Base-by-base conservation (phyloP, 2,888 invertebrate genomes). In the Sinhomidia bicolor region DNA sequence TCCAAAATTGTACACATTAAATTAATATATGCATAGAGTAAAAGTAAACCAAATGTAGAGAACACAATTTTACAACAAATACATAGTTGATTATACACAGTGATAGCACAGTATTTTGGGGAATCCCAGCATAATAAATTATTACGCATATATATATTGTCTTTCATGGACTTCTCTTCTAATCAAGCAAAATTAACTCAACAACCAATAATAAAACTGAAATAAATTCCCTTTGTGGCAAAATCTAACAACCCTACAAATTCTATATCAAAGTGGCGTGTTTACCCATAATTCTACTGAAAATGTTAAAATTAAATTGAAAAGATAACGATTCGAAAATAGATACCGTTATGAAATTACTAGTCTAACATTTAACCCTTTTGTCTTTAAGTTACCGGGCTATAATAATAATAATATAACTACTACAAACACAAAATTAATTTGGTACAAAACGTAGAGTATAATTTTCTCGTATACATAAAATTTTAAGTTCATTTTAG, bases 71-170 rank as follows among this genome's bases (percentile, higher is more conserved):
- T 68, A 68, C 68, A 68, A 36, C 60, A 60, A 17, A 23, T n/a
- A n/a, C n/a, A 65, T 3, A 41, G 12, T 41, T 68, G 62, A 65
- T 65, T 29, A 65, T 29, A 65, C 62, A 60, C 10, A 23, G 14
- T 65, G 32, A 32, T 32, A 65, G 41, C 41, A 29, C n/a, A 41
- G 41, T 54, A 17, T n/a, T 68, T 62, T 14, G 60, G 76, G 84
- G 76, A 84, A 76, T 84, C 47, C 76, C 74, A 76, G 62, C 26
- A 47, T 6, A 68, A 7, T 68, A 36, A 68, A 68, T 68, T 41
- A 41, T n/a, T n/a, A n/a, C n/a, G n/a, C n/a, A n/a, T n/a, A n/a
- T n/a, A n/a, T n/a, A n/a, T n/a, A n/a, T 41, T 20, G 36, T 36
- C 17, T 41, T 20, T 32, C 32, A 41, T 26, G 41, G 23, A 36